These are phyloP conservation scores for Drosophila testacea DNA, from an alignment of 2,888 invertebrate genomes.

Conservation along the genomic window DNA sequence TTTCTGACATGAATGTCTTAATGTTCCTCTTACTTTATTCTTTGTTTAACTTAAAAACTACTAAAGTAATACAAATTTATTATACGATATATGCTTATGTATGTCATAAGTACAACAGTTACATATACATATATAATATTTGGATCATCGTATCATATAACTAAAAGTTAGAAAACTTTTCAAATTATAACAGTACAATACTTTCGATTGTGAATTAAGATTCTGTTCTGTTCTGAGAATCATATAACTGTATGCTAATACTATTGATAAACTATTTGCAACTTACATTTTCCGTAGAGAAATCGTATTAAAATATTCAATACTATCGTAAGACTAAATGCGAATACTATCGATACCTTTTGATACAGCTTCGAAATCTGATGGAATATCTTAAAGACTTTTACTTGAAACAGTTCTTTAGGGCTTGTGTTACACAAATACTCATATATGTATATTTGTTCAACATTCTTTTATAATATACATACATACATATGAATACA, in stretches of 20 bases:
- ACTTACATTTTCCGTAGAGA: not conserved
- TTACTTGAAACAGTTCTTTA: not conserved
- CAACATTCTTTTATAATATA: constrained; percentile 9
- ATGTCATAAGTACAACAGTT: constrained; percentile 16
- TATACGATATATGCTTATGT: constrained; percentile 9
- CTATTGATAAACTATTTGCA: not conserved
- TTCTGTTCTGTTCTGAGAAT: not conserved
- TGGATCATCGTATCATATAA: not conserved
- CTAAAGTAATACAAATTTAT: constrained; percentile 8
- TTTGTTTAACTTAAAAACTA: constrained; percentile 6
- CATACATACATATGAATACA: constrained; percentile 24
- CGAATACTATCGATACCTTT: constrained; percentile 4
- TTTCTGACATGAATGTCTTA: constrained; percentile 12
- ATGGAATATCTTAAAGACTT: too few species aligned
- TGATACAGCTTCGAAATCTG: not conserved
- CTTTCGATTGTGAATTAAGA: not conserved
- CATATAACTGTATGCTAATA: not conserved
- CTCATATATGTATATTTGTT: not conserved
- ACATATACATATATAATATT: not conserved
- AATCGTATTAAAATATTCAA: not conserved
- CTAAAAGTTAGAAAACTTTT: not conserved
- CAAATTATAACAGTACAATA: not conserved
- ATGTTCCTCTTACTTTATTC: constrained; percentile 26
- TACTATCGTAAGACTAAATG: constrained; percentile 1
- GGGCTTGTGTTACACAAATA: not conserved